Percentiles rank a stretch among this genome's conserved stretches.
Conservation (phyloP, 2,113 vertebrate species). For the Lophochroa leadbeateri region DNA sequence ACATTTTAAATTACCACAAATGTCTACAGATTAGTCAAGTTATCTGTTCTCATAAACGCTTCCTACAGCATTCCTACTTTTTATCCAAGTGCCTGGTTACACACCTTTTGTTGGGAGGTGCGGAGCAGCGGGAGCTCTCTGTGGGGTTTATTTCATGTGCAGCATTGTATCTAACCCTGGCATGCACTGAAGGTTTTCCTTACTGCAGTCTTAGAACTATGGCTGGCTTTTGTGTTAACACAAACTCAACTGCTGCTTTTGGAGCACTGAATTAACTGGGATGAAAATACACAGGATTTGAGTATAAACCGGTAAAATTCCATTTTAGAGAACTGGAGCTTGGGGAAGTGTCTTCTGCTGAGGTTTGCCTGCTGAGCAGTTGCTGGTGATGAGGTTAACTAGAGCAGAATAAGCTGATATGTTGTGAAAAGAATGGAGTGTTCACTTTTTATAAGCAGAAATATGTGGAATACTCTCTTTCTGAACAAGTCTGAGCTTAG, state of each 20-base stretch:
- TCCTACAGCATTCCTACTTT: neutral
- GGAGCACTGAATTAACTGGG: slow-evolving; percentile 70
- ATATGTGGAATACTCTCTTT: neutral
- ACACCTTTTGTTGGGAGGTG: neutral
- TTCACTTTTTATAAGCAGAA: neutral
- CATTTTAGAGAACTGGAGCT: neutral
- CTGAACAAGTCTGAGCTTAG: neutral
- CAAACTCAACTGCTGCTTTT: neutral
- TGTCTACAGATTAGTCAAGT: neutral
- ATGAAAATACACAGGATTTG: slow-evolving; percentile 11
- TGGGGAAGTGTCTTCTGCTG: neutral
- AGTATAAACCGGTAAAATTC: neutral
- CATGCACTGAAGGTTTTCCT: neutral
- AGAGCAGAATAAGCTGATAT: neutral
- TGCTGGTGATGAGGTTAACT: neutral
- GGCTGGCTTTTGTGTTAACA: neutral
- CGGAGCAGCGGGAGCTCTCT: neutral
- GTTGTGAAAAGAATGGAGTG: neutral
- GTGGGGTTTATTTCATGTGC: neutral
- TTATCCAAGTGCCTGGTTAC: neutral
- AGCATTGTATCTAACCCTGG: neutral
- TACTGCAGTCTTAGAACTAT: neutral
- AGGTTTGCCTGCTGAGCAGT: neutral
- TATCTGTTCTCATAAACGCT: neutral
- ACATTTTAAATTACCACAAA: neutral